These are phyloP conservation scores for Nymphalis urticae DNA, from an alignment of 2,888 invertebrate genomes.

Conservation along the genomic window DNA sequence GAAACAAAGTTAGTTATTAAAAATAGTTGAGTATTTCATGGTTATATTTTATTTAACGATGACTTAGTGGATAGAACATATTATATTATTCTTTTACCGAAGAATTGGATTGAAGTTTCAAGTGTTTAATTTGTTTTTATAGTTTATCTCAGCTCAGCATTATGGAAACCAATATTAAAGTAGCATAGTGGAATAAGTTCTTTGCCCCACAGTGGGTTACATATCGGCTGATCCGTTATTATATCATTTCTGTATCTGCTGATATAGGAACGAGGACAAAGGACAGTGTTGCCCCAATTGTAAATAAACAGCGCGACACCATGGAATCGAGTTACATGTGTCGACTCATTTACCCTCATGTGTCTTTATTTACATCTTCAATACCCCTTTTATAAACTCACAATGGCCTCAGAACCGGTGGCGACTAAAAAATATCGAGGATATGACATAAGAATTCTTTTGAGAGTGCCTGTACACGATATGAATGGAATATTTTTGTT, in stretches of 20 bases:
- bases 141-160: too few relatives aligned
- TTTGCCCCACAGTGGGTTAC: too few relatives aligned
- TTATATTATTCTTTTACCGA: too few relatives aligned
- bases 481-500: conserved; percentile 36
- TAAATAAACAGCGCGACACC: conserved; percentile 64
- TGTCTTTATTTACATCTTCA: conserved; percentile 18
- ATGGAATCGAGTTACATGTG: conserved; percentile 32
- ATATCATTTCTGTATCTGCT: neutral
- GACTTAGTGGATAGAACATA: too few relatives aligned
- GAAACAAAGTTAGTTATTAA: too few relatives aligned
- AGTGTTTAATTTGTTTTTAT: too few relatives aligned
- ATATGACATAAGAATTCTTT: conserved; percentile 45
- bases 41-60: too few relatives aligned
- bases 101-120: too few relatives aligned
- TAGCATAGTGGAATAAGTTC: too few relatives aligned
- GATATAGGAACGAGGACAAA: conserved; percentile 54
- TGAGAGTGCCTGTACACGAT: conserved; percentile 29
- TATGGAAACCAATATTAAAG: too few relatives aligned
- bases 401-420: conserved; percentile 36
- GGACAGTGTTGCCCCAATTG: conserved; percentile 55
- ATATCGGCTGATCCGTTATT: too few relatives aligned
- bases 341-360: conserved; percentile 33
- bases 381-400: conserved; percentile 33
- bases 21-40: too few relatives aligned
- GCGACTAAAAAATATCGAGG: conserved; percentile 40